Conservation (phyloP, 1,140 invertebrate genomes). For the Papilio dardanus region DNA sequence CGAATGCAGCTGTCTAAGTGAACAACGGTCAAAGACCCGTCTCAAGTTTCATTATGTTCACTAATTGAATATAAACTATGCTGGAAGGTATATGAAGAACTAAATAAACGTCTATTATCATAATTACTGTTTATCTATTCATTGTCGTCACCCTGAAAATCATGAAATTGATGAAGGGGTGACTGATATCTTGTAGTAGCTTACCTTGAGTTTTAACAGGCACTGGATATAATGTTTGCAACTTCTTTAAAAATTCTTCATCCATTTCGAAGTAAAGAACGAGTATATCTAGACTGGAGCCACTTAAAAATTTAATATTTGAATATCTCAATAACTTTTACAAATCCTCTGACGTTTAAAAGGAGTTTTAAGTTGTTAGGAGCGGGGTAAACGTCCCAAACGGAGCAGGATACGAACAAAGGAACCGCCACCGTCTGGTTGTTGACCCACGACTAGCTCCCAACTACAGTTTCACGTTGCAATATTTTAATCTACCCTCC, state of each 20-base stretch:
- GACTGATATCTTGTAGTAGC: background rate
- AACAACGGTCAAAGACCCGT: slow-evolving; percentile 31
- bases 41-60: background rate
- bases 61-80: background rate
- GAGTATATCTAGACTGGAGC: background rate
- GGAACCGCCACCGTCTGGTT: slow-evolving; percentile 65
- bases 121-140: background rate
- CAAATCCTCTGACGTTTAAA: background rate
- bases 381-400: slow-evolving; percentile 66
- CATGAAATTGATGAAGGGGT: background rate
- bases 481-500: slow-evolving; percentile 35
- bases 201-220: background rate
- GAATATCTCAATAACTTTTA: slow-evolving; percentile 4
- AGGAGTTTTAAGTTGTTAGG: slow-evolving; percentile 1
- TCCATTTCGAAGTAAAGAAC: slow-evolving; percentile 1
- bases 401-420: slow-evolving; percentile 59
- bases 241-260: background rate
- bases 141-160: no score
- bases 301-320: background rate
- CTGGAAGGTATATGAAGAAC: background rate
- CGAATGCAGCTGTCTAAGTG: slow-evolving; percentile 27
- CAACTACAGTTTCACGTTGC: slow-evolving; percentile 13
- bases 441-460: slow-evolving; percentile 59
- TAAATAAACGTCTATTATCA: background rate
- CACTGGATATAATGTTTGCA: background rate